Conservation (phyloP, 2,797 vertebrate genomes). For the Darevskia mixta region DNA sequence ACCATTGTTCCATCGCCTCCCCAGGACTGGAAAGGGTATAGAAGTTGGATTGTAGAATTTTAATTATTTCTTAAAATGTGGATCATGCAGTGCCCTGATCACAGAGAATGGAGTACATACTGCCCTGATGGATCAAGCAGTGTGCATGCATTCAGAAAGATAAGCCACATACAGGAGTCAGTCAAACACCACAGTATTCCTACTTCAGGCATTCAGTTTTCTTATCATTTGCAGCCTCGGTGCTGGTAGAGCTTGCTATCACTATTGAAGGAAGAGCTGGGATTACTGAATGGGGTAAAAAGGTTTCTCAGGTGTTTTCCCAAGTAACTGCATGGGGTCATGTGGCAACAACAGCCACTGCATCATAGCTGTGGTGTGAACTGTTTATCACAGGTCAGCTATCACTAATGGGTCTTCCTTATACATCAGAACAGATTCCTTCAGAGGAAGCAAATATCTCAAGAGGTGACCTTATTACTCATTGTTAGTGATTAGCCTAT, state of each 20-base stretch:
- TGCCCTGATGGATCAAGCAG: neutral
- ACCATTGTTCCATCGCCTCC: neutral
- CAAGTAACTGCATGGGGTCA: neutral
- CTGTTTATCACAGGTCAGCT: neutral
- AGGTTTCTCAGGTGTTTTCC: neutral
- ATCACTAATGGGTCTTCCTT: neutral
- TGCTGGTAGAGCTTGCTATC: neutral
- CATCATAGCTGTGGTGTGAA: neutral
- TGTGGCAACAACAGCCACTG: neutral
- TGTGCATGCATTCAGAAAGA: neutral
- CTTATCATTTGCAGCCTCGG: neutral
- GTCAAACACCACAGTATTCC: neutral
- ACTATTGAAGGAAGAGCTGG: neutral
- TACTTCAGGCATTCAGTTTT: neutral
- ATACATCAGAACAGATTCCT: neutral
- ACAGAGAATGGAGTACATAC: neutral
- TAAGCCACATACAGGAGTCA: neutral
- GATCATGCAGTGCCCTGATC: neutral
- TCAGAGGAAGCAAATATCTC: neutral
- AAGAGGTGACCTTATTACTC: neutral
- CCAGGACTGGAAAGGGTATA: neutral
- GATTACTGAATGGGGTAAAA: neutral
- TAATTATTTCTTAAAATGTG: neutral
- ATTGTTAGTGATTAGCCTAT: neutral
- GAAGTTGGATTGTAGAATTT: neutral